A percentile compares a stretch with the other conserved stretches of the same genome.
These are phyloP conservation scores for Beroe forskalii DNA, from an alignment of 37 sponge, comb jelly and placozoan species.

Conservation along the genomic window DNA sequence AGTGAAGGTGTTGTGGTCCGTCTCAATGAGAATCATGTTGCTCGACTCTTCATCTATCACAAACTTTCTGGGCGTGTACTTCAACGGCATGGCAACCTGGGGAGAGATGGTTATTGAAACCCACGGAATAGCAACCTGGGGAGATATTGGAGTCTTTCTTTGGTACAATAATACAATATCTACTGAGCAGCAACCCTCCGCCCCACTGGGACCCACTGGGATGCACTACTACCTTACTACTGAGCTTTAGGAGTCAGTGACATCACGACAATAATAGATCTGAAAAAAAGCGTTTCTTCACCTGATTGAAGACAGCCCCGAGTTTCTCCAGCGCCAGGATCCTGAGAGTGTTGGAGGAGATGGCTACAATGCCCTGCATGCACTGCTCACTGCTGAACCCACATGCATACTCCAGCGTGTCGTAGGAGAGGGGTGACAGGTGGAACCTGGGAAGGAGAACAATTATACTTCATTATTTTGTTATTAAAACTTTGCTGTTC, in stretches of 20 bases:
- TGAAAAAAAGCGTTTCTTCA: too few relatives aligned
- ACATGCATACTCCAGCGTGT: conserved; percentile 91
- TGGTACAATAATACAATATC: too few relatives aligned
- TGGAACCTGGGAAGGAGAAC: conserved; percentile 71
- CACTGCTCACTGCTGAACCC: conserved; percentile 98
- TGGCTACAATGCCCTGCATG: conserved; percentile 96
- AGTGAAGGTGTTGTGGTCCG: conserved; percentile 96
- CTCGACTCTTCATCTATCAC: conserved; percentile 77
- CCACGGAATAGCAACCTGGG: too few relatives aligned
- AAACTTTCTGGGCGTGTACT: conserved; percentile 92
- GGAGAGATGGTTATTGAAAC: too few relatives aligned
- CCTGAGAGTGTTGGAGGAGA: conserved; percentile 90
- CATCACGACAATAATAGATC: too few relatives aligned
- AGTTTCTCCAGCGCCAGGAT: conserved; percentile 97
- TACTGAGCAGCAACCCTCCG: too few relatives aligned
- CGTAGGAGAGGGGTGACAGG: conserved; percentile 94
- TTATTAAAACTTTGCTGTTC: too few relatives aligned
- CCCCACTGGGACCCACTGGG: too few relatives aligned
- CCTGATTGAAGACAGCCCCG: conserved; percentile 95
- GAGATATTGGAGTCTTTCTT: too few relatives aligned
- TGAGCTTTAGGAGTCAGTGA: too few relatives aligned
- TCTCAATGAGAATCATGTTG: conserved; percentile 82
- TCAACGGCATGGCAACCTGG: conserved; percentile 82
- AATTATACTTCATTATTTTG: too few relatives aligned
- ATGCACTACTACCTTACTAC: too few relatives aligned